phyloP scores from a whole-genome alignment of 2,113 vertebrate genomes.

The Tylochromis polylepis region DNA sequence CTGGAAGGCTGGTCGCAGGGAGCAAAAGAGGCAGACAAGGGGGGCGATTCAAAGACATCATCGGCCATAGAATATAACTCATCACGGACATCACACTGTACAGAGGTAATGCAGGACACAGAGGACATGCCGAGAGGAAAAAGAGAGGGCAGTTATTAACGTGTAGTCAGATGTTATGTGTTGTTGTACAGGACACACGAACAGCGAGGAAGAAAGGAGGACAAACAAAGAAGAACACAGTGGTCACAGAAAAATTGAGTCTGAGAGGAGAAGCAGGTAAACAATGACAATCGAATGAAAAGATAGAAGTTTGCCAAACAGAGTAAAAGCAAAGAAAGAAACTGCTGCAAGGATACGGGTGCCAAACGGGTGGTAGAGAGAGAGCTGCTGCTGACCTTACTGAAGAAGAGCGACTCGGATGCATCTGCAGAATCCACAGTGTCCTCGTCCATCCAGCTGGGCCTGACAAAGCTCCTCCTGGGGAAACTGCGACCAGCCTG shows the following conservation, averaged over 20 bases:
- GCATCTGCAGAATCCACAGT: constrained; percentile 80
- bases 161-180: not conserved
- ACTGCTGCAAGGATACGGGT: not conserved
- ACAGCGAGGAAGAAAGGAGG: not conserved
- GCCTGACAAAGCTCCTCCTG: constrained; percentile 83
- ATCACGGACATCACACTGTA: constrained; percentile 78
- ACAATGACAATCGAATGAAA: not conserved
- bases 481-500: constrained; percentile 65
- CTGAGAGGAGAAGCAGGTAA: not conserved
- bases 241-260: not conserved
- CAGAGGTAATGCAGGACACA: not conserved
- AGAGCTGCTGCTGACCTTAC: constrained; percentile 76
- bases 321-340: not conserved
- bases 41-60: constrained; percentile 93
- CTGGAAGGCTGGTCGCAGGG: constrained; percentile 59
- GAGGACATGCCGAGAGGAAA: not conserved
- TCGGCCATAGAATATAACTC: constrained; percentile 89
- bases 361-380: too few species aligned
- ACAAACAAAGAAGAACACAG: not conserved
- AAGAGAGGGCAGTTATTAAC: not conserved
- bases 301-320: not conserved
- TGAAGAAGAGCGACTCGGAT: constrained; percentile 88
- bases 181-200: not conserved
- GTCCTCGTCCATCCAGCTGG: constrained; percentile 91
- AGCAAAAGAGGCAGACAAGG: constrained; percentile 77